phyloP scores from a whole-genome alignment of 2,797 vertebrate species.

The Typhlichthys subterraneus region DNA sequence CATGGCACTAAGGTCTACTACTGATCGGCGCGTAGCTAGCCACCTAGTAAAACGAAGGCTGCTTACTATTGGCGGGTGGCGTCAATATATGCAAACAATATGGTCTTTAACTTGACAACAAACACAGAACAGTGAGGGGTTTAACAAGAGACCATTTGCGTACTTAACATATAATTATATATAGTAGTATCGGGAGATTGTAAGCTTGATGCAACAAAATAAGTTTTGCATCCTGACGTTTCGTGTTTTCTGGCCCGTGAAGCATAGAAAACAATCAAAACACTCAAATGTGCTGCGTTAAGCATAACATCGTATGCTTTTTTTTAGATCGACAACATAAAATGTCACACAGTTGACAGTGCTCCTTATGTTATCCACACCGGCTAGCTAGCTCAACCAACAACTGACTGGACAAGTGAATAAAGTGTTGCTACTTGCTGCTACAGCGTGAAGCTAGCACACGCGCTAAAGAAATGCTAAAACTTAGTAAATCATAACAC shows the following conservation, averaged over 20 bases:
- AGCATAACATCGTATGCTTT: too few relatives aligned
- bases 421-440: slow-evolving; percentile 31
- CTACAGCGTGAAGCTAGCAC: slow-evolving; percentile 63
- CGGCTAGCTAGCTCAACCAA: slow-evolving; percentile 1
- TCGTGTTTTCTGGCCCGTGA: too few relatives aligned
- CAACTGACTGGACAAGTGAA: slow-evolving; percentile 42
- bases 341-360: not conserved
- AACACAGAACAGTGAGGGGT: not conserved
- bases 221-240: too few relatives aligned
- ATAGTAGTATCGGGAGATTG: too few relatives aligned
- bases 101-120: slow-evolving; percentile 6
- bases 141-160: too few relatives aligned
- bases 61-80: slow-evolving; percentile 53
- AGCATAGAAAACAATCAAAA: too few relatives aligned
- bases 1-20: slow-evolving; percentile 2
- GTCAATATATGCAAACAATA: slow-evolving; percentile 23
- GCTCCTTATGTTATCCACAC: not conserved
- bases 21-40: slow-evolving; percentile 39
- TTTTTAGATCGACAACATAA: too few relatives aligned
- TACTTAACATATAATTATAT: too few relatives aligned
- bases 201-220: too few relatives aligned
- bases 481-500: slow-evolving; percentile 49
- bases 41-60: slow-evolving; percentile 34
- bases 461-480: slow-evolving; percentile 60
- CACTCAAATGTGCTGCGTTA: too few relatives aligned